Percentiles rank a stretch among this genome's conserved stretches.
phyloP scores from a whole-genome alignment of 2,888 invertebrate genomes.

The Pyralis farinalis region DNA sequence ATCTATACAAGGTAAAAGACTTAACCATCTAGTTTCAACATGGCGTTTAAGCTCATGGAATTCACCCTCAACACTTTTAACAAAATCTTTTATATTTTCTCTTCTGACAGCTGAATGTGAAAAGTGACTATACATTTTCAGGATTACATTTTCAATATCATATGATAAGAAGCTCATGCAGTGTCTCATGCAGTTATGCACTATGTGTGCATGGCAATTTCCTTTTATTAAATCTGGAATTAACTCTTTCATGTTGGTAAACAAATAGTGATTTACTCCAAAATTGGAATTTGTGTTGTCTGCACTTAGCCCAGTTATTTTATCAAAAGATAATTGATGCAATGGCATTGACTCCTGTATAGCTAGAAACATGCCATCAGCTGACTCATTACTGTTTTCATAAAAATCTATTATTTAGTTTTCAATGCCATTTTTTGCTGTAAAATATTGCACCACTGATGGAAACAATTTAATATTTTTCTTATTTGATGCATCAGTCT shows the following conservation, averaged over 20 bases:
- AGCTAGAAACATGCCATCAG: constrained; percentile 21
- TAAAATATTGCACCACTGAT: constrained; percentile 28
- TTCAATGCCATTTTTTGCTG: constrained; percentile 21
- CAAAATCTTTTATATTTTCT: too few species aligned
- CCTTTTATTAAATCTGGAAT: too few species aligned
- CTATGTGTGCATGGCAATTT: too few species aligned
- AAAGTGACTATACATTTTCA: too few species aligned
- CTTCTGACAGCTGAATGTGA: too few species aligned
- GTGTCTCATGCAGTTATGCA: too few species aligned
- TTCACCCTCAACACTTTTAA: too few species aligned
- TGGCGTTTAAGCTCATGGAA: too few species aligned
- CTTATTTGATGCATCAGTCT: constrained; percentile 29
- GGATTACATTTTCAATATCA: too few species aligned
- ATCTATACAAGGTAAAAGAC: too few species aligned
- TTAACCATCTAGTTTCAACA: too few species aligned
- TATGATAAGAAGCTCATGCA: too few species aligned
- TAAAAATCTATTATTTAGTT: constrained; percentile 28
- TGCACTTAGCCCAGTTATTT: constrained; percentile 34
- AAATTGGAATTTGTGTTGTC: constrained; percentile 40
- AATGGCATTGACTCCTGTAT: constrained; percentile 22
- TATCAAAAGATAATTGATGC: constrained; percentile 24
- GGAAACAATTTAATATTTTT: constrained; percentile 30
- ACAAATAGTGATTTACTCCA: constrained; percentile 26
- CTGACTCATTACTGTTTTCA: constrained; percentile 27
- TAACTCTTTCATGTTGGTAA: constrained; percentile 18